A percentile compares a stretch with the other conserved stretches of the same genome.
These are phyloP conservation scores for Limnephilus marmoratus DNA, from an alignment of 2,888 invertebrate species.

Conservation along the genomic window DNA sequence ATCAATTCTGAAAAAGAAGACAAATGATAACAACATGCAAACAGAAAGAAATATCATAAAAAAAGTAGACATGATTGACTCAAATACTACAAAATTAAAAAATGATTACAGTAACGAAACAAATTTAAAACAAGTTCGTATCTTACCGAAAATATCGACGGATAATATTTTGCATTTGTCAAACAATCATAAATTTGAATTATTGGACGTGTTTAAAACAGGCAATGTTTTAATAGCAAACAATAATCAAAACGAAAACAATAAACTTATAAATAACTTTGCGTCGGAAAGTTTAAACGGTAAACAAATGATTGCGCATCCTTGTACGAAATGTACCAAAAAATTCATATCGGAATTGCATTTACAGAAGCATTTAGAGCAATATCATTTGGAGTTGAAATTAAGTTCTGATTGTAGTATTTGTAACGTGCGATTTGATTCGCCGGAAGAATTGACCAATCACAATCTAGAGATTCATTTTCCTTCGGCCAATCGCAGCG, in stretches of 20 bases:
- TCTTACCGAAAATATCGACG: not conserved
- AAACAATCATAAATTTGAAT: not conserved
- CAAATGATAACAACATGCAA: not conserved
- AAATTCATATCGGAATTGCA: conserved; percentile 45
- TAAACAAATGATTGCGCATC: not conserved
- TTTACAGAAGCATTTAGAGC: conserved; percentile 47
- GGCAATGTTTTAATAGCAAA: not conserved
- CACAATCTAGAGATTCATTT: conserved; percentile 62
- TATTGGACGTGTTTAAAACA: not conserved
- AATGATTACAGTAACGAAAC: not conserved
- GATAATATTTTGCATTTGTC: not conserved
- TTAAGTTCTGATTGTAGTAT: conserved; percentile 41
- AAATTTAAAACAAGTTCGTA: not conserved
- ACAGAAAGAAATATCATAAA: not conserved
- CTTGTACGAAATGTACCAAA: conserved; percentile 43
- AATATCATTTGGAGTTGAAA: conserved; percentile 30
- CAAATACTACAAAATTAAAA: not conserved
- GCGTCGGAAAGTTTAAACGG: not conserved
- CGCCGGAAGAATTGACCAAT: conserved; percentile 46
- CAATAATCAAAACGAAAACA: not conserved
- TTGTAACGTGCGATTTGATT: conserved; percentile 54
- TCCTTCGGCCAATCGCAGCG: not conserved
- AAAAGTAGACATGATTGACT: not conserved
- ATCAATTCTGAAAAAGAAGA: not conserved
- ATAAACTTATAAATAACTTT: not conserved